Evolutionary conservation across 2,113 vertebrate species (phyloP).

Genomic region (Gallinago media): DNA sequence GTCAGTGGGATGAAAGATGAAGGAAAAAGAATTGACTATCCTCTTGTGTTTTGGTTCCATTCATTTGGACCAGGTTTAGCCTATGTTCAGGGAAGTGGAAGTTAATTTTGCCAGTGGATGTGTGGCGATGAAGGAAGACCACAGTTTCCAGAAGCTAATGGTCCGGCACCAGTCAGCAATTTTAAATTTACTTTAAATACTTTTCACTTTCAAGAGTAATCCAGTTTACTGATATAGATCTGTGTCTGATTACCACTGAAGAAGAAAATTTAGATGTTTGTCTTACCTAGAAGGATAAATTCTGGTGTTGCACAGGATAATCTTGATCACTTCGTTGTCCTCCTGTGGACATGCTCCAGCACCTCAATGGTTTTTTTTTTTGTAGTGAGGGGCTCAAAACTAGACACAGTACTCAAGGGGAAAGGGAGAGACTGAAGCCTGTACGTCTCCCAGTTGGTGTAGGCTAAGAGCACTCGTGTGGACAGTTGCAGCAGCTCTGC

Average conservation of each 20-base stretch:
- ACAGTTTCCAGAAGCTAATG: neutral
- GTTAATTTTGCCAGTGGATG: neutral
- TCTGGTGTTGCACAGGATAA: neutral
- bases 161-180: neutral
- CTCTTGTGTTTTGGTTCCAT: neutral
- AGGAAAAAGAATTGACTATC: neutral
- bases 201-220: neutral
- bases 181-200: neutral
- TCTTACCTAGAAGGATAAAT: neutral
- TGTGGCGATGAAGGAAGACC: neutral
- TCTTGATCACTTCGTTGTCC: neutral
- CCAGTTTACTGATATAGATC: neutral
- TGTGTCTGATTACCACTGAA: neutral
- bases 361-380: no score
- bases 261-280: neutral
- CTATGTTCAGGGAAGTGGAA: neutral
- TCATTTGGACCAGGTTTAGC: neutral
- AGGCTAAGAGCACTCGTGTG: neutral
- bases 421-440: neutral
- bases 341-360: no score
- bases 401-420: no score
- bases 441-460: neutral
- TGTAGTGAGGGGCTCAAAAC: no score
- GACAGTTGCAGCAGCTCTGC: constrained; percentile 1
- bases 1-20: neutral